Evolutionary conservation across 2,888 invertebrate genomes (phyloP).

Genomic region (Ennomos fuscantarius): DNA sequence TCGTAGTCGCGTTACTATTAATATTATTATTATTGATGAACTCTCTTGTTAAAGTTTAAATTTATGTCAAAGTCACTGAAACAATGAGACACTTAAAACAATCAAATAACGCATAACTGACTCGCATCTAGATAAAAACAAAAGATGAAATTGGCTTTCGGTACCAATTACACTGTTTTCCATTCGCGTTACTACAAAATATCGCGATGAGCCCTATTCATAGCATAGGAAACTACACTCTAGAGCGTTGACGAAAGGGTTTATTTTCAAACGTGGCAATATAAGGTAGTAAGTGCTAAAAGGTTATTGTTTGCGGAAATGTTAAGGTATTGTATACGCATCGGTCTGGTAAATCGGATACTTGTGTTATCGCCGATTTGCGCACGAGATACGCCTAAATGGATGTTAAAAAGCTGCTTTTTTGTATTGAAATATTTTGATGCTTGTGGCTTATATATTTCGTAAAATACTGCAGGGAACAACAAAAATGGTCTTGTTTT

Average conservation of each 20-base stretch:
- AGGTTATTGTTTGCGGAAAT: conserved; percentile 47
- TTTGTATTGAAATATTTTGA: conserved; percentile 20
- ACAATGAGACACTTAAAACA: not conserved
- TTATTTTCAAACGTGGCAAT: conserved; percentile 1
- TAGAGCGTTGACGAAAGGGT: not conserved
- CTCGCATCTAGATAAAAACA: conserved; percentile 40
- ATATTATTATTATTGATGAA: too few relatives aligned
- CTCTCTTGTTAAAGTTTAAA: too few relatives aligned
- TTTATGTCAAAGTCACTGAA: too few relatives aligned
- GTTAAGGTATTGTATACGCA: conserved; percentile 44
- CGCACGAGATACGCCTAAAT: conserved; percentile 29
- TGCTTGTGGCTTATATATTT: not conserved
- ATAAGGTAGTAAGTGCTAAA: conserved; percentile 38
- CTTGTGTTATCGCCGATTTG: conserved; percentile 33
- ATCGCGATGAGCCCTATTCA: conserved; percentile 30
- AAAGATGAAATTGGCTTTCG: conserved; percentile 51
- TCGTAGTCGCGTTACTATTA: too few relatives aligned
- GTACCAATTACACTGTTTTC: conserved; percentile 54
- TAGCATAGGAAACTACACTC: conserved; percentile 13
- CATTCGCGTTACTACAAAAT: conserved; percentile 48
- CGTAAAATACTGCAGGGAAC: not conserved
- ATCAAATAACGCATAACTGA: conserved; percentile 40
- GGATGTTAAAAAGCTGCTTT: conserved; percentile 29
- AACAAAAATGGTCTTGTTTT: too few relatives aligned
- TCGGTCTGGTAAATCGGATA: conserved; percentile 43